phyloP scores from a whole-genome alignment of 2,113 vertebrate genomes.

The Triplophysa dalaica region DNA sequence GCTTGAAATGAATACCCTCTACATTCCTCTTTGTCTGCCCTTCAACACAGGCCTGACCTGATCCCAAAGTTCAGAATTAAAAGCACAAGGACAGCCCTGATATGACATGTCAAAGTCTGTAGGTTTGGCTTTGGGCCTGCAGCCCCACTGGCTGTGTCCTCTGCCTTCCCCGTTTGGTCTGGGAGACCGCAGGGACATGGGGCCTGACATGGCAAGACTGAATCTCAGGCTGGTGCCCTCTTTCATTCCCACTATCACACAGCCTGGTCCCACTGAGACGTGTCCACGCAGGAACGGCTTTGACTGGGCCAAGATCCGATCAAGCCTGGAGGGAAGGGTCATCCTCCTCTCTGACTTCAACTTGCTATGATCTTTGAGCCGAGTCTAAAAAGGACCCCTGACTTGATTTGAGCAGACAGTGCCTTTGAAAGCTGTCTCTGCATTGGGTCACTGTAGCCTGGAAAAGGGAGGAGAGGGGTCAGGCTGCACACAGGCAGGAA shows the following conservation, averaged over 20 bases:
- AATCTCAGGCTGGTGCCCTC: slow-evolving; percentile 72
- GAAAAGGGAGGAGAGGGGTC: slow-evolving; percentile 72
- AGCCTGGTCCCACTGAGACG: slow-evolving; percentile 72
- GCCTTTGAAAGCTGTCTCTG: slow-evolving; percentile 76
- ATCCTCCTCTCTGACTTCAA: slow-evolving; percentile 73
- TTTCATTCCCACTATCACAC: slow-evolving; percentile 75
- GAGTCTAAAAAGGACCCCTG: slow-evolving; percentile 73
- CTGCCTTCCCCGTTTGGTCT: slow-evolving; percentile 65
- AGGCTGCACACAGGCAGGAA: slow-evolving; percentile 68
- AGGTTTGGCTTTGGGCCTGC: slow-evolving; percentile 64
- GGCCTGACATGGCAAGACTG: slow-evolving; percentile 76
- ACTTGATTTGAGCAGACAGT: slow-evolving; percentile 78
- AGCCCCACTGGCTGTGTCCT: slow-evolving; percentile 74
- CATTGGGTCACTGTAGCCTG: slow-evolving; percentile 75
- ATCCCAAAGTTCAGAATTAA: slow-evolving; percentile 62
- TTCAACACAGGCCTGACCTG: slow-evolving; percentile 62
- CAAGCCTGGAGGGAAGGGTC: slow-evolving; percentile 77
- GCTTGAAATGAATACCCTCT: slow-evolving; percentile 39
- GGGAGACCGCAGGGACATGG: slow-evolving; percentile 71
- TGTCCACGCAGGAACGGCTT: slow-evolving; percentile 74
- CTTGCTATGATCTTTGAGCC: slow-evolving; percentile 78
- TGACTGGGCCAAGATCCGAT: slow-evolving; percentile 79
- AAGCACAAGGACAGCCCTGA: slow-evolving; percentile 72
- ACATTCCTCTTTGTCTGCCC: slow-evolving; percentile 59
- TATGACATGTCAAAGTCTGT: slow-evolving; percentile 73